Percentiles rank a stretch among this genome's conserved stretches.
Conservation (phyloP, 35 echinoderm and acorn worm genomes). For the Stichopus chloronotus region DNA sequence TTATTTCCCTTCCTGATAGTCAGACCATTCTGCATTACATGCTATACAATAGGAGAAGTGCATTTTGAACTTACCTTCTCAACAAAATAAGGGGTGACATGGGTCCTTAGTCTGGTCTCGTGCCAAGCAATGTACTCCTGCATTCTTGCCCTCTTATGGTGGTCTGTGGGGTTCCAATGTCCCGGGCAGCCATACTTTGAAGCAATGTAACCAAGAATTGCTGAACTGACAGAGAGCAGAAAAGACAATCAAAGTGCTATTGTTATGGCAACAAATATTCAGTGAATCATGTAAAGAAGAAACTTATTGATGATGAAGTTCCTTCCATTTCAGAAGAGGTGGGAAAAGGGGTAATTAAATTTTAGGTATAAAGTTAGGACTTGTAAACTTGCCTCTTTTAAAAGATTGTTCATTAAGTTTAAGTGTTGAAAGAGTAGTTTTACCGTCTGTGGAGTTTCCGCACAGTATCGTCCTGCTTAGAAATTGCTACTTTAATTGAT, state of each 20-base stretch:
- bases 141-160: not conserved
- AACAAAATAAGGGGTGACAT: slow-evolving; percentile 28
- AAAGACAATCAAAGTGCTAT: not conserved
- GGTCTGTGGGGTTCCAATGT: slow-evolving; percentile 15
- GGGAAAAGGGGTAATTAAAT: no score
- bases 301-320: no score
- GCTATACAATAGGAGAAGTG: not conserved
- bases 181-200: not conserved
- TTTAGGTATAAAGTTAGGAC: no score
- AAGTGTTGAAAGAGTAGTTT: no score
- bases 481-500: no score
- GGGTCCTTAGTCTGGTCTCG: not conserved
- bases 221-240: not conserved
- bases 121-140: slow-evolving; percentile 44
- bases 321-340: no score
- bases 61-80: slow-evolving; percentile 1
- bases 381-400: no score
- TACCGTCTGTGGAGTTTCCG: no score
- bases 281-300: no score
- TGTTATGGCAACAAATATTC: not conserved
- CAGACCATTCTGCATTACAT: not conserved
- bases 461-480: no score
- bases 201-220: slow-evolving; percentile 18
- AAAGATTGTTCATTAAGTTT: no score
- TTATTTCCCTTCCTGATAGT: not conserved